Evolutionary conservation across 2,888 invertebrate species (phyloP).

Genomic region (Steinernema scapterisci): DNA sequence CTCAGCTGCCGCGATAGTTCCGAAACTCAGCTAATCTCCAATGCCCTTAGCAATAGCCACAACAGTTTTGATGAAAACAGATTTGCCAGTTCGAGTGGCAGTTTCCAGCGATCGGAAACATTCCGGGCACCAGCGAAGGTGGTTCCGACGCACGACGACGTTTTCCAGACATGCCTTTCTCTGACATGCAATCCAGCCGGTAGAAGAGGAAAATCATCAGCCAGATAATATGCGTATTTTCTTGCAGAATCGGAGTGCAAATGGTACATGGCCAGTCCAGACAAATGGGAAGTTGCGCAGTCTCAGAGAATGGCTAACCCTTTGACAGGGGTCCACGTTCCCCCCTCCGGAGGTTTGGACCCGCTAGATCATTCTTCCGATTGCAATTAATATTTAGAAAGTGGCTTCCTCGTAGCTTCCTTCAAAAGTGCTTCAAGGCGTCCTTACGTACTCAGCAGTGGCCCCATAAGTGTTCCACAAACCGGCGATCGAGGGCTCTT

Average conservation of each 20-base stretch:
- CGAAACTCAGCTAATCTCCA: constrained; percentile 42
- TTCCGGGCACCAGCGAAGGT: not conserved
- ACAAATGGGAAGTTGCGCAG: constrained; percentile 57
- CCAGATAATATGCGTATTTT: not conserved
- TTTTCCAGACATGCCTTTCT: constrained; percentile 25
- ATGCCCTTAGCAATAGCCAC: constrained; percentile 5
- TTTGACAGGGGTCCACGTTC: constrained; percentile 27
- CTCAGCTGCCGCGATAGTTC: constrained; percentile 48
- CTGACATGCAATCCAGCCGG: constrained; percentile 54
- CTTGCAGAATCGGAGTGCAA: constrained; percentile 52
- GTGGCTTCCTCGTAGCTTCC: constrained; percentile 12
- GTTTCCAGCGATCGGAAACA: not conserved
- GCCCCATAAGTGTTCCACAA: not conserved
- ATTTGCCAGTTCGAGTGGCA: not conserved
- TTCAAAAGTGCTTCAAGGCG: not conserved
- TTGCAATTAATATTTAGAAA: constrained; percentile 50
- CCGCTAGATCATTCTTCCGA: constrained; percentile 14
- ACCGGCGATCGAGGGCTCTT: constrained; percentile 39
- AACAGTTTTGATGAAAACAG: not conserved
- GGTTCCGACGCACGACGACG: not conserved
- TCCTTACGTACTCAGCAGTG: constrained; percentile 14
- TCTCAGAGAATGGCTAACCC: constrained; percentile 53
- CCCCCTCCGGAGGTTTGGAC: constrained; percentile 36
- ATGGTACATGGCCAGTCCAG: constrained; percentile 55
- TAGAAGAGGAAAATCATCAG: not conserved